Evolutionary conservation across 53 echinoderm and acorn worm genomes (phyloP), one percentile per base, ranked within the genome.

Genomic region (Stichopus horrens): DNA sequence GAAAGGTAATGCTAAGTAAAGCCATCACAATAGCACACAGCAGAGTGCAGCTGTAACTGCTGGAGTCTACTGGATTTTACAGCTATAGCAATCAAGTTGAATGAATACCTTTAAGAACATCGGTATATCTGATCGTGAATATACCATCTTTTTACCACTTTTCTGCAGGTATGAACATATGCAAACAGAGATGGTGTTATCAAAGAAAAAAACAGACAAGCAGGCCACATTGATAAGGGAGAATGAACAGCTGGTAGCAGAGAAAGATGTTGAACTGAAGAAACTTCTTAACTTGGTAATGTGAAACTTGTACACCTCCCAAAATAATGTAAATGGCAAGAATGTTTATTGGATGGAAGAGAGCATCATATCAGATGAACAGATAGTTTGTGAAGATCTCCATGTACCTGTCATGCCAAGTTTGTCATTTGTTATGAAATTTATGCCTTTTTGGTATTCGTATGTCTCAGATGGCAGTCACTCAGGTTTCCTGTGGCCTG

Each of bases 161-260:
- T 13, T 76, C n/a, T 63, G 51, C 82, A 97, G 97, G 82, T 90
- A 95, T 58, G 90, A 94, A 56, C 95, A 92, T 9, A 58, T 97
- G 37, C 90, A 95, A 55, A 90, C 94, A n/a, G 95, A 95, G 9
- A 78, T 95, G 53, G 75, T 95, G 9, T 73, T 95, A 55, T n/a
- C 84, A 5, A 93, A 94, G 60, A 89, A 97, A 73, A 90, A 86
- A 63, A 73, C 83, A 5, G 54, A 90, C 52, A 88, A 91, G 55
- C 95, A 95, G 73, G 86, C 91, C 60, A 78, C 84, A 10, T 83
- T 55, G 4, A 74, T 89, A 54, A 92, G 91, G 85, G 93, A 94
- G 58, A 89, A 89, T 55, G 90, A 93, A 54, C 90, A 92, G 76
- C 83, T 92, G 76, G 8, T 91, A 59, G 76, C 89, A 1, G 95